Evolutionary conservation across 2,113 vertebrate species (phyloP).

Genomic region (Ramphastos sulfuratus): DNA sequence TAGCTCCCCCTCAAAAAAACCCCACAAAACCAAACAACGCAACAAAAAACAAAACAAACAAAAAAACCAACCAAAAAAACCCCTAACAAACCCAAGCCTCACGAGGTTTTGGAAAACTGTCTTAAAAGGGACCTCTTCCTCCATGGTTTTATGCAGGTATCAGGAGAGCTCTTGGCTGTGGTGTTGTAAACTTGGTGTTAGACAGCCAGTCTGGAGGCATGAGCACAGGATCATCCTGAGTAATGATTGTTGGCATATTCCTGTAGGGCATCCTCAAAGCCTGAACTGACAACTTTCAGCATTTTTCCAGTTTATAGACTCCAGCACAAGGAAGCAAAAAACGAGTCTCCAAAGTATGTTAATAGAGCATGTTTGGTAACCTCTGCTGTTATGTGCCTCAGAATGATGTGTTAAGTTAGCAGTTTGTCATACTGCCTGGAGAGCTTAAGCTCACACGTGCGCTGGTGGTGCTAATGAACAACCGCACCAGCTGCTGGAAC

Average conservation of each 20-base stretch:
- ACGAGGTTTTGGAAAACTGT: not conserved
- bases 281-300: not conserved
- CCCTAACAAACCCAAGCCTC: not conserved
- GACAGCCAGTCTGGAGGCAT: not conserved
- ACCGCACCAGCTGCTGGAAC: conserved; percentile 41
- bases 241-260: not conserved
- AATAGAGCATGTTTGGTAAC: conserved; percentile 19
- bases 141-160: not conserved
- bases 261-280: conserved; percentile 1
- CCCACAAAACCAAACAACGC: no score
- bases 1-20: not conserved
- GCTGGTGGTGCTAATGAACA: conserved; percentile 40
- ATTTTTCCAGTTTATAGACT: not conserved
- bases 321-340: not conserved
- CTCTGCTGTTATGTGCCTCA: conserved; percentile 5
- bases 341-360: not conserved
- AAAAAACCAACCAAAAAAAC: no score
- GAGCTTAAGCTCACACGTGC: conserved; percentile 8
- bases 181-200: accelerated
- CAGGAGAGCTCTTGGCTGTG: not conserved
- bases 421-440: not conserved
- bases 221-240: not conserved
- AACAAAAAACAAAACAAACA: no score
- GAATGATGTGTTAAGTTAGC: not conserved
- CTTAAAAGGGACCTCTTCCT: not conserved